Conservation (phyloP, 2,888 invertebrate genomes). For the Gastracanthus pulcherrimus region DNA sequence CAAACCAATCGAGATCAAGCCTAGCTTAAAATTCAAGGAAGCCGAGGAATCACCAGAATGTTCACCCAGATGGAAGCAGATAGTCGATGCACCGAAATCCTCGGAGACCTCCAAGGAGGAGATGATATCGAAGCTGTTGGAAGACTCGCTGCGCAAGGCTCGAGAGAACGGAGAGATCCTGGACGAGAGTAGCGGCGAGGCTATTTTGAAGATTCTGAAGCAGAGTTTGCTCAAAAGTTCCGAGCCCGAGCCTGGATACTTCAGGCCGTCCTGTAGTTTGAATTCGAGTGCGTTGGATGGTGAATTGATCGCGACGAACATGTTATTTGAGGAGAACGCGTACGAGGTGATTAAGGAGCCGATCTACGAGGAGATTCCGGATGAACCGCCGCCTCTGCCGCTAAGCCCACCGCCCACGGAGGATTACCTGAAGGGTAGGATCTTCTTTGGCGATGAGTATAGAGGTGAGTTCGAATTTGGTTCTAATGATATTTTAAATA, state of each 20-base stretch:
- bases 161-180: slow-evolving; percentile 73
- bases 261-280: slow-evolving; percentile 67
- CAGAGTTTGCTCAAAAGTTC: slow-evolving; percentile 73
- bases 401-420: slow-evolving; percentile 86
- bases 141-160: slow-evolving; percentile 73
- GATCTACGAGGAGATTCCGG: slow-evolving; percentile 78
- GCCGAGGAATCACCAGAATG: slow-evolving; percentile 26
- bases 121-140: slow-evolving; percentile 72
- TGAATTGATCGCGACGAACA: slow-evolving; percentile 71
- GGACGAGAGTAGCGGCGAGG: slow-evolving; percentile 74
- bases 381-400: slow-evolving; percentile 84
- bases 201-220: slow-evolving; percentile 73
- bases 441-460: slow-evolving; percentile 78
- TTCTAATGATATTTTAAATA: slow-evolving; percentile 52
- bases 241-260: slow-evolving; percentile 67
- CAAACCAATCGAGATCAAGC: slow-evolving; percentile 41
- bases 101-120: slow-evolving; percentile 68
- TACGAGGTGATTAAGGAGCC: slow-evolving; percentile 78
- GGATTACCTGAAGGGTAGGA: slow-evolving; percentile 84
- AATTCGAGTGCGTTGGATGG: slow-evolving; percentile 64
- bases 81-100: neutral
- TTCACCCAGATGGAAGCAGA: slow-evolving; percentile 40
- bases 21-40: slow-evolving; percentile 1
- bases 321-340: slow-evolving; percentile 75
- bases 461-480: slow-evolving; percentile 67